Conservation (phyloP, 2,113 vertebrate genomes). For the Tursiops truncatus region DNA sequence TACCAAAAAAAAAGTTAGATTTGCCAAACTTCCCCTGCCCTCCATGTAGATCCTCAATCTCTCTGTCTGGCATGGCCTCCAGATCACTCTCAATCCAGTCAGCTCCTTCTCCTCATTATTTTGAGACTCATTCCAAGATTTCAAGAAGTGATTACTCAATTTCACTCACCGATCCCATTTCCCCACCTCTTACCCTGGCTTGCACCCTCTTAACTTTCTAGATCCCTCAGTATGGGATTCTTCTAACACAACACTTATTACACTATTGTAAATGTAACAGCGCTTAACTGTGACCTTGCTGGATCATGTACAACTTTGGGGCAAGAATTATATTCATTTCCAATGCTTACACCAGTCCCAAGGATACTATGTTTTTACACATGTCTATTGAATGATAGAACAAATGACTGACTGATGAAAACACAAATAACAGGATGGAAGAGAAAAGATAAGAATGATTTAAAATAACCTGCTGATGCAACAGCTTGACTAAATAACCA, state of each 20-base stretch:
- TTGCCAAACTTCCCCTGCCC: neutral
- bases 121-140: neutral
- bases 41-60: too few relatives aligned
- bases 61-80: neutral
- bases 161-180: accelerated
- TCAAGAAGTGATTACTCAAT: neutral
- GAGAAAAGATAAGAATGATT: neutral
- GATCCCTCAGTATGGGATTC: too few relatives aligned
- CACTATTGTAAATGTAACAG: accelerated
- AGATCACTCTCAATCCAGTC: neutral
- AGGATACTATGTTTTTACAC: neutral
- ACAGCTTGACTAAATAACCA: neutral
- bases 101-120: neutral
- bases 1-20: neutral
- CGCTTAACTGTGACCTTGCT: neutral
- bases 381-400: neutral
- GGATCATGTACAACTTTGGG: neutral
- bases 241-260: accelerated
- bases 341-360: too few relatives aligned
- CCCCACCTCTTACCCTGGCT: accelerated
- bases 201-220: neutral
- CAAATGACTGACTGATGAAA: neutral
- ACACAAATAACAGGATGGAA: neutral
- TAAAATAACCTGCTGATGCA: neutral
- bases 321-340: neutral